Evolutionary conservation across 2,888 invertebrate species (phyloP), one percentile per base, ranked within the genome.

Genomic region (Pyrocoelia pectoralis): DNA sequence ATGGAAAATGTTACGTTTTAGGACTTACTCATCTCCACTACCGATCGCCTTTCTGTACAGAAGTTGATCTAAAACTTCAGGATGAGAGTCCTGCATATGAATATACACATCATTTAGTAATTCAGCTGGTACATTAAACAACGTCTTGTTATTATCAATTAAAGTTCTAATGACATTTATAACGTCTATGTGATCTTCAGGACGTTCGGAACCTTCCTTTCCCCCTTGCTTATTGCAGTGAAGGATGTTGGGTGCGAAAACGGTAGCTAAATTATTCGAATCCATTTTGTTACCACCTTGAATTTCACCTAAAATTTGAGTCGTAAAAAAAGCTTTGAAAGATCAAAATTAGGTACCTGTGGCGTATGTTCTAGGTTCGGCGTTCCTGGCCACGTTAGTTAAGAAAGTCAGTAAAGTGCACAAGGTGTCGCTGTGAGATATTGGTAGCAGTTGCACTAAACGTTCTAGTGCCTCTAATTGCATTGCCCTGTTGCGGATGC

Each of bases 241-340:
- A 56, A 97, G 86, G 73, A 97, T 92, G 76, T 96, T 97, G 0
- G 97, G 97, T 1, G 97, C 97, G 80, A 97, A 95, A 38, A 97
- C 88, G 0, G 95, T 97, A 0, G 97, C 97, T 67, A 97, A 83
- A 80, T 97, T 97, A 55, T 89, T 91, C 46, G 93, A 89, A 80
- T 96, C 94, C 97, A 97, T 97, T 84, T 93, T 95, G 83, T 97
- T 97, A 1, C 97, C 97, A 10, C 87, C 80, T 49, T 89, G 67
- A 74, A 82, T 79, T 70, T 87, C 86, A 14, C 86, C 90, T 84
- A 61, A 40, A 67, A 68, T 10, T 18, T 4, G 2, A 43, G 6
- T 12, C 6, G 12, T 19, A 19, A n/a, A 19, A n/a, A 6, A 12
- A 1, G 17, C 33, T 10, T 33, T 48, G 10, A 1, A 3, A 48